Evolutionary conservation across 2,113 vertebrate genomes (phyloP).

Genomic region (Caranx melampygus): DNA sequence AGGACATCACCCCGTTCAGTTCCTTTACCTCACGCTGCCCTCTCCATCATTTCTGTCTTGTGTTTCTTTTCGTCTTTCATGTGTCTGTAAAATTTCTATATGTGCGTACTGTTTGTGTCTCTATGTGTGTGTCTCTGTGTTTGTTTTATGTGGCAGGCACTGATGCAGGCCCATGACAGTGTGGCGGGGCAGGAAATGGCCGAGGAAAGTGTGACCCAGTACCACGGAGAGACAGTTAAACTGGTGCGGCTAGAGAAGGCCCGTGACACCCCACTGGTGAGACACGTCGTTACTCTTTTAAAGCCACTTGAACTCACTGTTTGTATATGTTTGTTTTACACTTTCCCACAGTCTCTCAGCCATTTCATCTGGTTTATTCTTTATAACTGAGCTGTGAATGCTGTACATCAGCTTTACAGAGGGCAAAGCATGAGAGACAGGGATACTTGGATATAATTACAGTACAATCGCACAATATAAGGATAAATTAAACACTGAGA

Average conservation of each 20-base stretch:
- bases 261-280: conserved; percentile 93
- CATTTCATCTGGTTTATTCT: neutral
- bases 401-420: neutral
- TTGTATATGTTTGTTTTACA: neutral
- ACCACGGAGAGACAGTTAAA: conserved; percentile 92
- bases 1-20: neutral
- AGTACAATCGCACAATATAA: neutral
- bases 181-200: conserved; percentile 92
- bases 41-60: conserved; percentile 17
- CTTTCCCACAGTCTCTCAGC: neutral
- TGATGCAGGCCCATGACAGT: conserved; percentile 93
- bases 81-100: conserved; percentile 28
- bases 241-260: conserved; percentile 95
- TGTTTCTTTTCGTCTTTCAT: conserved; percentile 27
- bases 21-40: conserved; percentile 31
- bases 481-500: neutral
- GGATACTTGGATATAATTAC: neutral
- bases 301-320: neutral
- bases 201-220: conserved; percentile 87
- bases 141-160: conserved; percentile 83
- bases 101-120: conserved; percentile 39
- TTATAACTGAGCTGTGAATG: neutral
- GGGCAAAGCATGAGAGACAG: conserved; percentile 8
- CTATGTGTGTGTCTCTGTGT: conserved; percentile 19
- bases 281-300: conserved; percentile 50